Percentiles rank a stretch among this genome's conserved stretches.
phyloP scores from a whole-genome alignment of 2,888 invertebrate genomes.

The Phasia obesa region DNA sequence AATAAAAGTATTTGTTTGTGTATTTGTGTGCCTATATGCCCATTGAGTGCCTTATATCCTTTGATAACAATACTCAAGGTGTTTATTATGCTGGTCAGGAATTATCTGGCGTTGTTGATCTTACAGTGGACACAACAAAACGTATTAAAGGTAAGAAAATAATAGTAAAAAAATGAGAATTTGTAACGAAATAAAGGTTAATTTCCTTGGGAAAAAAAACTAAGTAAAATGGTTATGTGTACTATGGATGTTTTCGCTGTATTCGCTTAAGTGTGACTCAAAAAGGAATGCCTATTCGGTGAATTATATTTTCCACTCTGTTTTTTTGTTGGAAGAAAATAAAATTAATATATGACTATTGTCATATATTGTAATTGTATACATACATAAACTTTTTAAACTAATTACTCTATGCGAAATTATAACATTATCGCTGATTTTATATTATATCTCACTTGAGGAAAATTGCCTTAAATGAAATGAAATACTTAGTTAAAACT shows the following conservation, averaged over 20 bases:
- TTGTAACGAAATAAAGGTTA: neutral
- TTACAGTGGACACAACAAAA: constrained; percentile 81
- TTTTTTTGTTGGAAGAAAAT: too few relatives aligned
- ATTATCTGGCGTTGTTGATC: constrained; percentile 81
- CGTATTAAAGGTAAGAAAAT: constrained; percentile 80
- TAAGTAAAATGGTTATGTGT: too few relatives aligned
- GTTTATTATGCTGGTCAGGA: constrained; percentile 83
- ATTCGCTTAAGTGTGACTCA: constrained; percentile 53
- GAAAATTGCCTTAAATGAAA: too few relatives aligned
- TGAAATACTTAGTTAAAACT: too few relatives aligned
- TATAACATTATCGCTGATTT: too few relatives aligned
- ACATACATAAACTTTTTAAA: neutral
- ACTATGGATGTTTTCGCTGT: too few relatives aligned
- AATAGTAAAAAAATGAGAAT: neutral
- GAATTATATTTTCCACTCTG: neutral
- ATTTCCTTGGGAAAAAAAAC: too few relatives aligned
- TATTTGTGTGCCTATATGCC: constrained; percentile 77
- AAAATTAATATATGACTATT: too few relatives aligned
- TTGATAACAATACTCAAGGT: constrained; percentile 82
- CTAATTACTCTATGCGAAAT: too few relatives aligned
- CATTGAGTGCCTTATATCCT: constrained; percentile 83
- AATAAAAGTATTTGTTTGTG: constrained; percentile 59
- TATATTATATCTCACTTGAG: too few relatives aligned
- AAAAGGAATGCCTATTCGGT: constrained; percentile 33
- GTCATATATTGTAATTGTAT: too few relatives aligned